Evolutionary conservation across 53 echinoderm and acorn worm species (phyloP).

Genomic region (Crossaster papposus): DNA sequence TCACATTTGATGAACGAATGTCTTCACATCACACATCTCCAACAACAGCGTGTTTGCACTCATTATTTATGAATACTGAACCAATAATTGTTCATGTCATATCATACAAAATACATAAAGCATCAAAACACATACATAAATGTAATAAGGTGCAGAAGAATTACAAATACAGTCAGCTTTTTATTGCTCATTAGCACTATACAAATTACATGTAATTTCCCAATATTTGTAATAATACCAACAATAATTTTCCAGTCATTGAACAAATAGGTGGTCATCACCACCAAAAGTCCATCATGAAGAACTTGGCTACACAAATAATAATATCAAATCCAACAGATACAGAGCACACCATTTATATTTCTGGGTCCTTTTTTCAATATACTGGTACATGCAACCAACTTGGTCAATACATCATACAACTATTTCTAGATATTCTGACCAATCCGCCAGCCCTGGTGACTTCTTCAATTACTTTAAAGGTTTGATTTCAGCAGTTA

Average conservation of each 20-base stretch:
- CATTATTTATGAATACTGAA: not conserved
- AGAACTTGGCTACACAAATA: constrained; percentile 4
- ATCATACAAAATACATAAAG: not conserved
- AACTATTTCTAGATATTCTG: too few relatives aligned
- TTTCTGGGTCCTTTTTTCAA: not conserved
- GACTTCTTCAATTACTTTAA: too few relatives aligned
- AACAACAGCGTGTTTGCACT: not conserved
- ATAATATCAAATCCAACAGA: not conserved
- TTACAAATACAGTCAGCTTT: constrained; percentile 22
- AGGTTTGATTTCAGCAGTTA: too few relatives aligned
- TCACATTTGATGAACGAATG: too few relatives aligned
- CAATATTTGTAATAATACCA: not conserved
- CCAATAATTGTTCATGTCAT: not conserved
- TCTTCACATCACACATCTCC: not conserved
- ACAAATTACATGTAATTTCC: constrained; percentile 3
- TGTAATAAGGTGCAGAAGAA: not conserved
- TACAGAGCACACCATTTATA: not conserved
- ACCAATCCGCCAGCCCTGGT: too few relatives aligned
- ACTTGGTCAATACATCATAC: not conserved
- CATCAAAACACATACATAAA: not conserved
- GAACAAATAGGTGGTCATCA: constrained; percentile 4
- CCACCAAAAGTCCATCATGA: constrained; percentile 31
- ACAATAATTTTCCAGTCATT: constrained; percentile 41
- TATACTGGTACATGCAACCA: not conserved
- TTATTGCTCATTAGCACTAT: not conserved